phyloP scores from a whole-genome alignment of 2,888 invertebrate species.

The Crossocerus cetratus region DNA sequence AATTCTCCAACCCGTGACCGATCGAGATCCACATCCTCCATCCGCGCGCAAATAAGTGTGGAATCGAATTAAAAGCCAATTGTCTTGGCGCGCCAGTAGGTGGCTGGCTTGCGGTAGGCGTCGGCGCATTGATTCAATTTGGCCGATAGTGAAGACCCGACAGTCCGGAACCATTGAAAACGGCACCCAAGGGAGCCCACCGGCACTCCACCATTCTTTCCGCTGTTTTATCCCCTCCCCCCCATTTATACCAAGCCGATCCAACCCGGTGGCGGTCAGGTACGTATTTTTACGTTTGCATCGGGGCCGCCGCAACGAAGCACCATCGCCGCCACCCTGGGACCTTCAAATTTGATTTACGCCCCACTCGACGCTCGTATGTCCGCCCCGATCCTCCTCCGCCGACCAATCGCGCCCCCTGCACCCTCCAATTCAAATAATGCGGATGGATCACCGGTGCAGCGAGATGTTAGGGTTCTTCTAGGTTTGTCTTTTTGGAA shows the following conservation, averaged over 20 bases:
- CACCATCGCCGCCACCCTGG: constrained; percentile 55
- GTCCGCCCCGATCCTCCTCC: constrained; percentile 47
- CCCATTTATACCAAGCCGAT: constrained; percentile 70
- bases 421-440: constrained; percentile 2
- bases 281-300: constrained; percentile 38
- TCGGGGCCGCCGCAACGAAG: constrained; percentile 19
- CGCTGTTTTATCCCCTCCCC: constrained; percentile 64
- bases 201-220: constrained; percentile 56
- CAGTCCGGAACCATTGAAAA: constrained; percentile 60
- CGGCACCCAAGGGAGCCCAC: constrained; percentile 65
- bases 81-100: constrained; percentile 26
- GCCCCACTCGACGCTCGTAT: constrained; percentile 72
- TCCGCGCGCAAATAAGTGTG: neutral
- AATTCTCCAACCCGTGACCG: too few species aligned
- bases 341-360: constrained; percentile 75
- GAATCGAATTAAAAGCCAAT: constrained; percentile 57
- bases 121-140: constrained; percentile 67
- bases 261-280: too few species aligned
- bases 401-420: neutral
- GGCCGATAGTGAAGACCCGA: constrained; percentile 21
- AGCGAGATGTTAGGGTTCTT: neutral
- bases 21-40: too few species aligned
- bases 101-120: constrained; percentile 9
- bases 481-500: too few species aligned
- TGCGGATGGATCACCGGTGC: constrained; percentile 11